phyloP scores from a whole-genome alignment of 2,888 invertebrate genomes.

The Temnothorax unifasciatus region DNA sequence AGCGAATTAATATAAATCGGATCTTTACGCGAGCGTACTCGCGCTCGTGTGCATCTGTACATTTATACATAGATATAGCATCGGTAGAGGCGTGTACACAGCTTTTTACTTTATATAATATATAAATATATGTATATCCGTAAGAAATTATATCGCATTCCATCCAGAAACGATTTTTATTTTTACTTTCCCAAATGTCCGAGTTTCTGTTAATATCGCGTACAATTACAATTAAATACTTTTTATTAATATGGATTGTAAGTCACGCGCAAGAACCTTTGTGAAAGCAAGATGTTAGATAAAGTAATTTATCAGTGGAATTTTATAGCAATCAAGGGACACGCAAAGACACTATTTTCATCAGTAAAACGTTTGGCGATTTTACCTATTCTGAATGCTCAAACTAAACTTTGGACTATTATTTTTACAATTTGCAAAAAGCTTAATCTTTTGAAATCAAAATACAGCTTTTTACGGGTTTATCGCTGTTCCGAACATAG shows the following conservation, averaged over 20 bases:
- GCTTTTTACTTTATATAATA: conserved; percentile 43
- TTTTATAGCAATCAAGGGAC: not conserved
- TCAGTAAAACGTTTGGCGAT: not conserved
- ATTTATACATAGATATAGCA: conserved; percentile 52
- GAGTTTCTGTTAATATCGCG: not conserved
- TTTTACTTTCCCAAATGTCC: not conserved
- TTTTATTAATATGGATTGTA: not conserved
- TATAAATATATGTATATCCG: conserved; percentile 32
- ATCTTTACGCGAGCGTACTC: not conserved
- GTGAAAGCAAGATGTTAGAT: conserved; percentile 3
- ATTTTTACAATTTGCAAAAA: not conserved
- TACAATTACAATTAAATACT: not conserved
- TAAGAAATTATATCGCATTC: conserved; percentile 42
- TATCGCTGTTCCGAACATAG: not conserved
- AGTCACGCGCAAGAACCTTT: not conserved
- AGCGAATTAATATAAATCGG: conserved; percentile 31
- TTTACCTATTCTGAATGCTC: not conserved
- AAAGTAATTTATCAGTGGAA: not conserved
- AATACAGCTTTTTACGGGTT: not conserved
- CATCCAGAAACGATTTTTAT: conserved; percentile 6
- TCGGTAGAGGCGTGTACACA: conserved; percentile 50
- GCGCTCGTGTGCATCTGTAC: conserved; percentile 33
- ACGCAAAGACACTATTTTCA: not conserved
- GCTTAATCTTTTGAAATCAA: not conserved
- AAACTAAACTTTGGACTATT: not conserved